Evolutionary conservation across 1,140 invertebrate species (phyloP), one percentile per base, ranked within the genome.

Genomic region (Leptinotarsa defecta): DNA sequence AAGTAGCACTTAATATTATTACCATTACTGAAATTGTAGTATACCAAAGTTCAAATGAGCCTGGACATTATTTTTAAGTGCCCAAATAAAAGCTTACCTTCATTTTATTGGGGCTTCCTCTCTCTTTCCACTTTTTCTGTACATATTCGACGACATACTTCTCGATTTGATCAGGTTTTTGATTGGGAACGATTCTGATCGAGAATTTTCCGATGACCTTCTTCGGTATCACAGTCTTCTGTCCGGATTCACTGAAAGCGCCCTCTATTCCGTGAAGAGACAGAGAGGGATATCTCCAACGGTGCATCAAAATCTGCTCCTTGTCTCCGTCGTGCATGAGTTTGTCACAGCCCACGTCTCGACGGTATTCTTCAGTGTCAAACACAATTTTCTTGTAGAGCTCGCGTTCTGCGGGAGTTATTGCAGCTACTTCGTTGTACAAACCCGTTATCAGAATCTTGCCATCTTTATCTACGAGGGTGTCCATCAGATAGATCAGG

Each of bases 121-220:
- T 88, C 76, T 91, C 88, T 6, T 88, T 85, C 92, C 92, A 94
- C 84, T 90, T 91, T 73, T 90, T 85, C 70, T 94, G 89, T 13
- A 99, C 79, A 86, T 97, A 93, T 20, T 90, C 89, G 13, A 90
- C 87, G 1, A 97, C 95, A 67, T 91, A 89, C 78, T 94, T 86
- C 72, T 91, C 91, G 48, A 96, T 90, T 79, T 93, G 88, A 49
- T 92, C 89, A 1, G 95, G 95, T 61, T 91, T 90, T 89, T 98
- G 96, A 84, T 98, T 89, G 1, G 97, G 97, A 0, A 99, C 97
- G 80, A 98, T 91, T 78, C 98, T 91, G 78, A 99, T 94, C 0
- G 96, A 98, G 85, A 99, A 99, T 86, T 99, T 99, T 48, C 97
- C 97, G 82, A 92, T 94, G 0, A 99, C 97, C 86, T 97, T 98